Percentiles rank a stretch among this genome's conserved stretches.
Evolutionary conservation across 2,888 invertebrate genomes (phyloP).

Genomic region (Drosophila engyochracea): DNA sequence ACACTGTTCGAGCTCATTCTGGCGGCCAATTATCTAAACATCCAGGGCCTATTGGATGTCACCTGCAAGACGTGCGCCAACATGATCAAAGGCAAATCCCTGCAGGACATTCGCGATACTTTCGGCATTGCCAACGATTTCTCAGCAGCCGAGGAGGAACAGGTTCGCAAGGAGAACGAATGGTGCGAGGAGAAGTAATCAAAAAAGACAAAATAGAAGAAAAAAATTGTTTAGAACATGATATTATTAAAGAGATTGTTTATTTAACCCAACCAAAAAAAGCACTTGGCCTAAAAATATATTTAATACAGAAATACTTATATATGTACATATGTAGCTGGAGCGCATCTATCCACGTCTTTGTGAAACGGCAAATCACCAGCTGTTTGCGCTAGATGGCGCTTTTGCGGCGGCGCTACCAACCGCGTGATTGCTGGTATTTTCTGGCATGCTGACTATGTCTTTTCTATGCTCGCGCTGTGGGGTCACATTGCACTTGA

Average conservation of each 20-base stretch:
- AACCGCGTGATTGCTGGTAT: slow-evolving; percentile 53
- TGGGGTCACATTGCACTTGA: slow-evolving; percentile 36
- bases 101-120: slow-evolving; percentile 98
- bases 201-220: background rate
- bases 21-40: slow-evolving; percentile 98
- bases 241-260: background rate
- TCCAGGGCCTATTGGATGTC: slow-evolving; percentile 97
- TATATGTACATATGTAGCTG: background rate
- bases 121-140: slow-evolving; percentile 99
- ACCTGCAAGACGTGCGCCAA: slow-evolving; percentile 99
- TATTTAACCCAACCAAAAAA: background rate
- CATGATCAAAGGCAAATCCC: slow-evolving; percentile 99
- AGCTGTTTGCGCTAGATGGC: slow-evolving; percentile 27
- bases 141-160: slow-evolving; percentile 98
- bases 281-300: background rate
- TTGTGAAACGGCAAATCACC: background rate
- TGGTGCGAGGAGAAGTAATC: slow-evolving; percentile 87
- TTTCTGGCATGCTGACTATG: background rate
- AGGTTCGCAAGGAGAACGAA: slow-evolving; percentile 98
- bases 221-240: background rate
- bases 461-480: background rate
- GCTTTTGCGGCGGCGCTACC: background rate
- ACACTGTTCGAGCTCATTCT: slow-evolving; percentile 98
- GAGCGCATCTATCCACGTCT: background rate
- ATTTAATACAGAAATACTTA: background rate